Percentiles rank a stretch among this genome's conserved stretches.
Conservation (phyloP, 2,888 invertebrate species). For the Ophion slaviceki region DNA sequence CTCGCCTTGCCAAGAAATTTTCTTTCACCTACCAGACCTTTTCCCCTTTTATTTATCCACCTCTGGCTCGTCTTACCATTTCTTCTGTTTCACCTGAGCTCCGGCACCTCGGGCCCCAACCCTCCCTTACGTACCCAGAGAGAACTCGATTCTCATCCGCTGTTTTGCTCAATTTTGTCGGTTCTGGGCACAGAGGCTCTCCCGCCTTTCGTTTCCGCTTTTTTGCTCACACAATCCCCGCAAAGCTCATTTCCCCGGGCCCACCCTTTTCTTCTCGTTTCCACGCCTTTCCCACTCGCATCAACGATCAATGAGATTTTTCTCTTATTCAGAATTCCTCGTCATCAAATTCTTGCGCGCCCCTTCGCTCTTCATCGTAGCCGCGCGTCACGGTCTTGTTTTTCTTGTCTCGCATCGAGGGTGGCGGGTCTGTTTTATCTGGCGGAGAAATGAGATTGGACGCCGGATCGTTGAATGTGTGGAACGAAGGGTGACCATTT, state of each 20-base stretch:
- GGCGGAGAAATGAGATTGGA: background rate
- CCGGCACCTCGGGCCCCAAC: slow-evolving; percentile 23
- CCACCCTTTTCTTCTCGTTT: slow-evolving; percentile 43
- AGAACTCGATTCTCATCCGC: slow-evolving; percentile 60
- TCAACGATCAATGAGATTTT: slow-evolving; percentile 32
- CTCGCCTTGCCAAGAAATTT: slow-evolving; percentile 59
- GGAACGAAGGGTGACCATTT: background rate
- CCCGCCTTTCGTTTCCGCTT: slow-evolving; percentile 30
- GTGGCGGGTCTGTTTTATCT: slow-evolving; percentile 7
- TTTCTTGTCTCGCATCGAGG: slow-evolving; percentile 14
- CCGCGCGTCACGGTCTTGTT: slow-evolving; percentile 13
- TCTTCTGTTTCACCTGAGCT: slow-evolving; percentile 63
- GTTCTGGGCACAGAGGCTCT: slow-evolving; percentile 22
- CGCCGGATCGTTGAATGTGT: background rate
- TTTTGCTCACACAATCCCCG: slow-evolving; percentile 36
- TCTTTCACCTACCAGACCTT: slow-evolving; percentile 50
- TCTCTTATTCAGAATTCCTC: slow-evolving; percentile 41
- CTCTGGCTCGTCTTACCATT: slow-evolving; percentile 48
- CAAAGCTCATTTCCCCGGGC: slow-evolving; percentile 42
- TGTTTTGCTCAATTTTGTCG: slow-evolving; percentile 56
- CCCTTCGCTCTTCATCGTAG: background rate
- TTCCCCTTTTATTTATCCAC: slow-evolving; percentile 42
- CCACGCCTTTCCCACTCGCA: slow-evolving; percentile 1
- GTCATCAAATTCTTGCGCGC: slow-evolving; percentile 17
- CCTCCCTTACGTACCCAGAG: slow-evolving; percentile 17